Evolutionary conservation across 2,888 invertebrate genomes (phyloP).

Genomic region (Baronia brevicornis): DNA sequence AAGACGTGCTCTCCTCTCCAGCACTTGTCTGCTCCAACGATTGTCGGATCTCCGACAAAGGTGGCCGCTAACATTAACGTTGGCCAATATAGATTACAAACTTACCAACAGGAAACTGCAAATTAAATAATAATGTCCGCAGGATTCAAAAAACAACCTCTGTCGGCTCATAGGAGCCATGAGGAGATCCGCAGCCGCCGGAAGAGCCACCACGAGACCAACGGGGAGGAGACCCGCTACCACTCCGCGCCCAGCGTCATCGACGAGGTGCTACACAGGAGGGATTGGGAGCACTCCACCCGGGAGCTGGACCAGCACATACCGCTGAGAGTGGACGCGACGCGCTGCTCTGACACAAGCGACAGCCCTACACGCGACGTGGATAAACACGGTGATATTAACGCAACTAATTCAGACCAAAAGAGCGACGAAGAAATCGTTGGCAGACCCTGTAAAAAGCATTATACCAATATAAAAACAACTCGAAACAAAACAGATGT

Average conservation of each 20-base stretch:
- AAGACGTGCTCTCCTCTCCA: too few relatives aligned
- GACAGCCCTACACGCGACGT: slow-evolving; percentile 24
- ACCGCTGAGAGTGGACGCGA: slow-evolving; percentile 28
- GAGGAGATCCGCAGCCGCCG: slow-evolving; percentile 51
- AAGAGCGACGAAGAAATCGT: slow-evolving; percentile 29
- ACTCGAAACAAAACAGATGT: slow-evolving; percentile 31
- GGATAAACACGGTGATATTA: slow-evolving; percentile 1
- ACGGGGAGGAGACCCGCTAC: slow-evolving; percentile 40
- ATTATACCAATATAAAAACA: slow-evolving; percentile 57
- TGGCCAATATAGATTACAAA: too few relatives aligned
- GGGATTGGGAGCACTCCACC: slow-evolving; percentile 62
- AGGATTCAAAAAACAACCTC: slow-evolving; percentile 45
- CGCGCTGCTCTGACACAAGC: slow-evolving; percentile 29
- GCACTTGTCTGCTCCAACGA: too few relatives aligned
- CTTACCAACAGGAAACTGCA: background rate
- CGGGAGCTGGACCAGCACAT: slow-evolving; percentile 55
- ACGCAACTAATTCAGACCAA: slow-evolving; percentile 5
- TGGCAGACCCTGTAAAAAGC: slow-evolving; percentile 49
- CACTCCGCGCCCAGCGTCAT: slow-evolving; percentile 66
- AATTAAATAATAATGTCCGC: slow-evolving; percentile 4
- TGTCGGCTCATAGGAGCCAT: slow-evolving; percentile 56
- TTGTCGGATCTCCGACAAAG: too few relatives aligned
- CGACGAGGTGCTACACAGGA: slow-evolving; percentile 53
- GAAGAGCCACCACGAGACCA: slow-evolving; percentile 35
- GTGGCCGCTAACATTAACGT: too few relatives aligned